Evolutionary conservation across 2,113 vertebrate species (phyloP).

Genomic region (Motacilla tschutschensis): DNA sequence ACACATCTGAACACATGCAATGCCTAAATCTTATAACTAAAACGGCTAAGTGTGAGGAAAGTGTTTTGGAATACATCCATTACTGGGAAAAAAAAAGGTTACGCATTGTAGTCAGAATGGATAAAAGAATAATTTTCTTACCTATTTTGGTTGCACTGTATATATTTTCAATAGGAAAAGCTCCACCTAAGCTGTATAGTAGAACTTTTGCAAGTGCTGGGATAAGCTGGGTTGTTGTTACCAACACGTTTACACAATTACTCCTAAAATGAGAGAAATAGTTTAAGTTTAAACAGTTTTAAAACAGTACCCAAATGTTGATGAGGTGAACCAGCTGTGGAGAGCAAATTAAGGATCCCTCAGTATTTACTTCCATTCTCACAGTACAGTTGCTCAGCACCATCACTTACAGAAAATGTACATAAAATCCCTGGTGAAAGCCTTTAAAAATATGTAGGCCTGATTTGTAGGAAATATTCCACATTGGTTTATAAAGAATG

Average conservation of each 20-base stretch:
- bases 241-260: conserved; percentile 82
- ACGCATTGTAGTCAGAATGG: not conserved
- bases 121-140: conserved; percentile 55
- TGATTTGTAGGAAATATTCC: not conserved
- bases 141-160: conserved; percentile 87
- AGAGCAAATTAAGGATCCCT: not conserved
- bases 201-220: conserved; percentile 84
- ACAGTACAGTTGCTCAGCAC: not conserved
- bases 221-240: conserved; percentile 82
- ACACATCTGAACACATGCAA: not conserved
- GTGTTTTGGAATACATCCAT: not conserved
- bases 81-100: not conserved
- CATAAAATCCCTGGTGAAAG: not conserved
- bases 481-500: not conserved
- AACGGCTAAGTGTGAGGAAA: not conserved
- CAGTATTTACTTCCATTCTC: not conserved
- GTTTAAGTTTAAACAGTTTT: not conserved
- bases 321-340: not conserved
- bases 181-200: conserved; percentile 81
- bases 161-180: conserved; percentile 84
- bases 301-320: not conserved
- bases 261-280: conserved; percentile 67
- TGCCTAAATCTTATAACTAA: not conserved
- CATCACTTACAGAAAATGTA: not conserved
- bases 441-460: not conserved